These are phyloP conservation scores for Caenorhabditis wallacei DNA, from an alignment of 2,888 invertebrate species.

Conservation along the genomic window DNA sequence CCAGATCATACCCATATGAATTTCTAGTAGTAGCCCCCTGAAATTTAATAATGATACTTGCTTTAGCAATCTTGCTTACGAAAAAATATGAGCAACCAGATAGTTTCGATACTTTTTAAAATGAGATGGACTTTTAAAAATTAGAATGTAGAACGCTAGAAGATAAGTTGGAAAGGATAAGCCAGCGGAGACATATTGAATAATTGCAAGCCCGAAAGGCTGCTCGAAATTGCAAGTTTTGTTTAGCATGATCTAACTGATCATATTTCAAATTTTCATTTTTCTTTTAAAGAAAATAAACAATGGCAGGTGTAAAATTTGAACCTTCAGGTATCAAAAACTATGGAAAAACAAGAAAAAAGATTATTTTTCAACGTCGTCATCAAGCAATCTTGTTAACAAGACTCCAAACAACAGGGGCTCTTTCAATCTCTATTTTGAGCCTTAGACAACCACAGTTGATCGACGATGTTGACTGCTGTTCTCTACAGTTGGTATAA, in stretches of 20 bases:
- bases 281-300: background rate
- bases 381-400: too few relatives aligned
- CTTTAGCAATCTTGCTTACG: slow-evolving; percentile 15
- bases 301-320: background rate
- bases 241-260: slow-evolving; percentile 12
- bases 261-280: background rate
- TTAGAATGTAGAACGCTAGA: slow-evolving; percentile 15
- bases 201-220: background rate
- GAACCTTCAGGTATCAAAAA: background rate
- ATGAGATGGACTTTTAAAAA: slow-evolving; percentile 16
- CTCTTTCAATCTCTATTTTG: too few relatives aligned
- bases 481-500: slow-evolving; percentile 2
- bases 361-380: too few relatives aligned
- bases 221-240: slow-evolving; percentile 15
- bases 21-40: slow-evolving; percentile 17
- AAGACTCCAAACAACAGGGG: too few relatives aligned
- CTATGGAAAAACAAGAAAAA: background rate
- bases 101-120: slow-evolving; percentile 19
- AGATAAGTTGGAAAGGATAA: slow-evolving; percentile 10
- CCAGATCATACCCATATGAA: slow-evolving; percentile 28
- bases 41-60: background rate
- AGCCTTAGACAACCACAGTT: background rate
- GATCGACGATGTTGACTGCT: slow-evolving; percentile 4
- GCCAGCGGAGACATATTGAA: background rate
- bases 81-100: slow-evolving; percentile 16